phyloP scores from a whole-genome alignment of 2,888 invertebrate genomes.

The Girardia tigrina region DNA sequence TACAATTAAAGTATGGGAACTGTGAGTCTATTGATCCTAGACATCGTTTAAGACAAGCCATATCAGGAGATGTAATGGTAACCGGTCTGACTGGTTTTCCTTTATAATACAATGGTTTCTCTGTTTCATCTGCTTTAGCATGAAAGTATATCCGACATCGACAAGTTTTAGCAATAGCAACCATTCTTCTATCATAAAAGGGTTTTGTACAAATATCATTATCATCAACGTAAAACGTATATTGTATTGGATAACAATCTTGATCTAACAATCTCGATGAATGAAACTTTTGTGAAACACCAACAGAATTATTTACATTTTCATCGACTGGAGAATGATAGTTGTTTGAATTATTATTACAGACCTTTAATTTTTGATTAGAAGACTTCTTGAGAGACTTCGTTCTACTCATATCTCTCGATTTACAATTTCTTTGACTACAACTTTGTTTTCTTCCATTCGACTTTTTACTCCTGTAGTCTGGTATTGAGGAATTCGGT shows the following conservation, averaged over 20 bases:
- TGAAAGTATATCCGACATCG: constrained; percentile 29
- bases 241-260: constrained; percentile 24
- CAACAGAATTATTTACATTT: not conserved
- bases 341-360: not conserved
- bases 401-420: not conserved
- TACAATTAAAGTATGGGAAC: constrained; percentile 33
- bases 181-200: constrained; percentile 26
- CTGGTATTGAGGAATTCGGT: too few species aligned
- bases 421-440: not conserved
- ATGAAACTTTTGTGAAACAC: not conserved
- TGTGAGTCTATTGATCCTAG: constrained; percentile 32
- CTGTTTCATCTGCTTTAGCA: not conserved
- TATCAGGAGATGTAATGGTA: constrained; percentile 26
- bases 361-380: not conserved
- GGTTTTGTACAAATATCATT: constrained; percentile 25
- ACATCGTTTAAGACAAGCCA: constrained; percentile 21
- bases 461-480: not conserved
- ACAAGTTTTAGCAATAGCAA: not conserved
- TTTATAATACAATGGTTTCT: constrained; percentile 42
- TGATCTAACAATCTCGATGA: not conserved
- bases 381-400: not conserved
- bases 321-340: not conserved
- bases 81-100: constrained; percentile 33
- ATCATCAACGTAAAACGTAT: constrained; percentile 34
- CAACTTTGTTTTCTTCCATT: not conserved